Percentiles rank a stretch among this genome's conserved stretches.
Evolutionary conservation across 2,888 invertebrate species (phyloP).

Genomic region (Charanyca ferruginea): DNA sequence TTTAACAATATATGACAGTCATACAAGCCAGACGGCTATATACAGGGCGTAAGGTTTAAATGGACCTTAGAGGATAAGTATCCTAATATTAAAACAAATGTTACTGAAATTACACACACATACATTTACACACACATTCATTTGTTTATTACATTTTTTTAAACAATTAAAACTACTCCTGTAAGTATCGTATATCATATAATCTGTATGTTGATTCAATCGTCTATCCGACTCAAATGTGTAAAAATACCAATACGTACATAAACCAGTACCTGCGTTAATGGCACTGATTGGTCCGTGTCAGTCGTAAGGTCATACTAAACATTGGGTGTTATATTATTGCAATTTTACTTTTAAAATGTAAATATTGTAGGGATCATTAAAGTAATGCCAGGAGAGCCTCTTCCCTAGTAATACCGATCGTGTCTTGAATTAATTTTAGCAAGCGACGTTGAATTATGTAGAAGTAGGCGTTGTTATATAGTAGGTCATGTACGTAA

Average conservation of each 20-base stretch:
- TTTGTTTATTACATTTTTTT: too few species aligned
- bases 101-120: too few species aligned
- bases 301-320: neutral
- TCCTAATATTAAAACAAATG: too few species aligned
- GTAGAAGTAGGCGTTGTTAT: slow-evolving; percentile 21
- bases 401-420: slow-evolving; percentile 67
- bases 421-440: slow-evolving; percentile 74
- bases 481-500: slow-evolving; percentile 24
- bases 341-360: slow-evolving; percentile 37
- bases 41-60: neutral
- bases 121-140: too few species aligned
- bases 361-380: slow-evolving; percentile 52
- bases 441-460: slow-evolving; percentile 39
- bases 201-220: too few species aligned
- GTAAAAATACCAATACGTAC: too few species aligned
- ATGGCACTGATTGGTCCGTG: neutral
- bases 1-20: slow-evolving; percentile 13
- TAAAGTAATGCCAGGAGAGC: slow-evolving; percentile 66
- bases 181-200: too few species aligned
- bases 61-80: neutral
- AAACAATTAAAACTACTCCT: too few species aligned
- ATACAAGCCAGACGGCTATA: slow-evolving; percentile 6
- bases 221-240: too few species aligned
- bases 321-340: neutral
- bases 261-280: neutral